A percentile compares a stretch with the other conserved stretches of the same genome.
Conservation (phyloP, 2,888 invertebrate species). For the Brachyptera putata region DNA sequence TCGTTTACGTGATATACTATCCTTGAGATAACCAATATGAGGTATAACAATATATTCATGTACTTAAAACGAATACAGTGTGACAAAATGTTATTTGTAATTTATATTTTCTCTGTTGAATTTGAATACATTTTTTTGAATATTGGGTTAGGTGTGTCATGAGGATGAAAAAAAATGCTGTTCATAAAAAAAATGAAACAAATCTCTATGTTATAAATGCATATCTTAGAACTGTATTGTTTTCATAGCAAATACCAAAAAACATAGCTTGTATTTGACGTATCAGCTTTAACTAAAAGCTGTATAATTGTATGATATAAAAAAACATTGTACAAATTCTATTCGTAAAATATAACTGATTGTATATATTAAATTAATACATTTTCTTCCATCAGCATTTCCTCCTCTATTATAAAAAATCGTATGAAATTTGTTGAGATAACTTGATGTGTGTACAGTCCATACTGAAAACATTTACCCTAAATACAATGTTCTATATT, state of each 20-base stretch:
- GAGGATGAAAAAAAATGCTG: background rate
- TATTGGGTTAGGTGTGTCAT: background rate
- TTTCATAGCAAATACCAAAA: conserved; percentile 22
- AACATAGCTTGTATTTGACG: conserved; percentile 16
- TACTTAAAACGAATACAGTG: too few relatives aligned
- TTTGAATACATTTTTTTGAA: background rate
- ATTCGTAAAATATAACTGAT: conserved; percentile 16
- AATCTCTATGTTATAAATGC: conserved; percentile 20
- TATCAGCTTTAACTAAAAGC: conserved; percentile 15
- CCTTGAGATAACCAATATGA: too few relatives aligned
- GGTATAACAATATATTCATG: too few relatives aligned
- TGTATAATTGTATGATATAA: conserved; percentile 21
- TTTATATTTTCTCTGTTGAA: background rate
- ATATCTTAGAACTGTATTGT: conserved; percentile 18
- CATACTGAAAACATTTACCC: background rate
- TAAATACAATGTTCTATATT: background rate
- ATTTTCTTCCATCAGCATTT: conserved; percentile 17
- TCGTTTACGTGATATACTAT: too few relatives aligned
- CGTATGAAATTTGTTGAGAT: background rate
- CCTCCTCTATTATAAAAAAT: background rate
- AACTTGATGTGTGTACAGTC: conserved; percentile 10
- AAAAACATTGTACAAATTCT: conserved; percentile 26
- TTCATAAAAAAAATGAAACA: background rate
- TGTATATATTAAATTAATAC: conserved; percentile 14
- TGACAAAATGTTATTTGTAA: too few relatives aligned